Evolutionary conservation across 2,888 invertebrate genomes (phyloP).

Genomic region (Caenorhabditis zanzibari): DNA sequence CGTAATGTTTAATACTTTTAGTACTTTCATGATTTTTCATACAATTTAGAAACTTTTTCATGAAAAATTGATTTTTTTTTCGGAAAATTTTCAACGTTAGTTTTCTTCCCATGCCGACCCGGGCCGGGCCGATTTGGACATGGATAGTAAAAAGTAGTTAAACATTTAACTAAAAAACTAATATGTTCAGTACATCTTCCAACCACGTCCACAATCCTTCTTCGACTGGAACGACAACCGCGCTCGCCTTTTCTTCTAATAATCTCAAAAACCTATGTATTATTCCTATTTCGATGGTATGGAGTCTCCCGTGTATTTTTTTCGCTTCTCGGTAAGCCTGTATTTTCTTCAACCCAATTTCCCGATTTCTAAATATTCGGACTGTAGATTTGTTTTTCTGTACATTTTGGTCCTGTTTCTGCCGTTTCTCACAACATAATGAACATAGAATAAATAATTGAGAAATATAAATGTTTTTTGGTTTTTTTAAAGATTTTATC

Average conservation of each 20-base stretch:
- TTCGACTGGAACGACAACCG: constrained; percentile 60
- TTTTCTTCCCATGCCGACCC: too few species aligned
- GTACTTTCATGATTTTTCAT: too few species aligned
- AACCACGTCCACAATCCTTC: constrained; percentile 47
- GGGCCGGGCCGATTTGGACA: too few species aligned
- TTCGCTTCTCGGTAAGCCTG: background rate
- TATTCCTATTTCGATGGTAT: background rate
- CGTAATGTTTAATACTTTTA: too few species aligned
- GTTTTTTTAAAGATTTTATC: too few species aligned
- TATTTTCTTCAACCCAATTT: background rate
- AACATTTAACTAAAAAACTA: too few species aligned
- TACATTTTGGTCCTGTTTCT: background rate
- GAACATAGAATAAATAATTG: constrained; percentile 4
- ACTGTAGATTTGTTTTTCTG: too few species aligned
- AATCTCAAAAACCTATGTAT: background rate
- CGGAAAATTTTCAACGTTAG: too few species aligned
- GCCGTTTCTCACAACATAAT: background rate
- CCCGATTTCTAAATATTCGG: too few species aligned
- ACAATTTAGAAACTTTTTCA: too few species aligned
- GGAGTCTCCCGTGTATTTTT: background rate
- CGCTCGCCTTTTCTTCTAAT: constrained; percentile 55
- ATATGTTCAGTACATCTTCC: constrained; percentile 55
- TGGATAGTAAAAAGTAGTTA: too few species aligned
- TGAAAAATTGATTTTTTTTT: too few species aligned
- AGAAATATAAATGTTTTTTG: background rate